Conservation (phyloP, 2,888 invertebrate genomes). For the Digitonthophagus gazella region DNA sequence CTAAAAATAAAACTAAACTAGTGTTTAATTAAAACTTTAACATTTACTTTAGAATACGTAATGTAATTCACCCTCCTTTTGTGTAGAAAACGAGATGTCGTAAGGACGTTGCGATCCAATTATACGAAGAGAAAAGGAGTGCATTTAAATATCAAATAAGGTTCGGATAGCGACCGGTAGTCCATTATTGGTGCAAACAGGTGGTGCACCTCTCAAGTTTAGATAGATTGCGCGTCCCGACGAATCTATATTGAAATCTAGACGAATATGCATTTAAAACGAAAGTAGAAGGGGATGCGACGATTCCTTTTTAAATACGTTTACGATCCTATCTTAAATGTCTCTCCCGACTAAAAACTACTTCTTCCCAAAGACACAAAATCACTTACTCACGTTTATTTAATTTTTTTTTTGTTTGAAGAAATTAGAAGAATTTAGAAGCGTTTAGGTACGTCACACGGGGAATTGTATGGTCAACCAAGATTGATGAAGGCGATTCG, state of each 20-base stretch:
- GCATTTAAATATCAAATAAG: conserved; percentile 28
- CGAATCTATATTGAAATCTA: conserved; percentile 41
- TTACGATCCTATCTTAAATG: neutral
- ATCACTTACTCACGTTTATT: too few relatives aligned
- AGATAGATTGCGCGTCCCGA: conserved; percentile 26
- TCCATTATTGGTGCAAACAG: conserved; percentile 24
- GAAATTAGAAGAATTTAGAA: neutral
- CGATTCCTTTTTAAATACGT: conserved; percentile 13
- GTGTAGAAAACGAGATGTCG: conserved; percentile 6
- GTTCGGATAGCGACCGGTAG: conserved; percentile 18
- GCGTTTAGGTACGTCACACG: neutral
- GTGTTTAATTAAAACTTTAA: too few relatives aligned
- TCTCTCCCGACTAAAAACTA: too few relatives aligned
- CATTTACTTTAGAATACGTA: too few relatives aligned
- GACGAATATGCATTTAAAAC: conserved; percentile 36
- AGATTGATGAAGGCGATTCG: conserved; percentile 41
- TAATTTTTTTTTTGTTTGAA: neutral
- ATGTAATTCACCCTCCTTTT: neutral
- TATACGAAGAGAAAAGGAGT: conserved; percentile 1
- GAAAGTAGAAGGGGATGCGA: conserved; percentile 1
- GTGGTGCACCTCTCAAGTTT: conserved; percentile 26
- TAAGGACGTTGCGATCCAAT: conserved; percentile 4
- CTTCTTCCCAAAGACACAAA: too few relatives aligned
- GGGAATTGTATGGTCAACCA: neutral
- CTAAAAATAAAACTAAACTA: too few relatives aligned